These are phyloP conservation scores for Atherinosoma microstoma DNA, from an alignment of 2,797 vertebrate genomes.

Conservation along the genomic window DNA sequence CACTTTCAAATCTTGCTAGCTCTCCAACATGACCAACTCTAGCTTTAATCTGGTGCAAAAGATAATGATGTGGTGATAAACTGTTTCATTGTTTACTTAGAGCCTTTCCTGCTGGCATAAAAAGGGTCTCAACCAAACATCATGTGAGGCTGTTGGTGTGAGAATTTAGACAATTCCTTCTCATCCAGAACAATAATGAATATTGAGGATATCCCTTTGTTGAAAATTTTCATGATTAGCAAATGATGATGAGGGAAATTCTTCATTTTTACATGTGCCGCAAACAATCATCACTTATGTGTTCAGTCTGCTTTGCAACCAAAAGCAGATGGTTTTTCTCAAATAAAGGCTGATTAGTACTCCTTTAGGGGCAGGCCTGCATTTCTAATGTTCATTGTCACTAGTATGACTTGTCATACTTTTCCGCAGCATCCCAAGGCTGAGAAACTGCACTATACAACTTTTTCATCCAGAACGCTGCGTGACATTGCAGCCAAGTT, in stretches of 20 bases:
- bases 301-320: not conserved
- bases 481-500: too few relatives aligned
- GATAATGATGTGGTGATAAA: not conserved
- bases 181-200: not conserved
- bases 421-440: too few relatives aligned
- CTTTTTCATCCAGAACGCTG: too few relatives aligned
- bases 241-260: not conserved
- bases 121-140: not conserved
- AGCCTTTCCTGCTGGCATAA: too few relatives aligned
- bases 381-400: not conserved
- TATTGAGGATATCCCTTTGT: not conserved
- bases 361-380: not conserved
- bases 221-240: not conserved
- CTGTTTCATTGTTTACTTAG: not conserved
- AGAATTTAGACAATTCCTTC: not conserved
- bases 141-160: not conserved
- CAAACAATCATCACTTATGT: not conserved
- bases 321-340: not conserved
- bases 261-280: not conserved
- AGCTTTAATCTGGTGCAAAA: not conserved
- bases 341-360: not conserved
- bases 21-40: too few relatives aligned
- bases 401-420: not conserved
- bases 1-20: too few relatives aligned
- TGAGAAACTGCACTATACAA: too few relatives aligned